A percentile compares a stretch with the other conserved stretches of the same genome.
Evolutionary conservation across 2,888 invertebrate species (phyloP).

Genomic region (Lysandra coridon): DNA sequence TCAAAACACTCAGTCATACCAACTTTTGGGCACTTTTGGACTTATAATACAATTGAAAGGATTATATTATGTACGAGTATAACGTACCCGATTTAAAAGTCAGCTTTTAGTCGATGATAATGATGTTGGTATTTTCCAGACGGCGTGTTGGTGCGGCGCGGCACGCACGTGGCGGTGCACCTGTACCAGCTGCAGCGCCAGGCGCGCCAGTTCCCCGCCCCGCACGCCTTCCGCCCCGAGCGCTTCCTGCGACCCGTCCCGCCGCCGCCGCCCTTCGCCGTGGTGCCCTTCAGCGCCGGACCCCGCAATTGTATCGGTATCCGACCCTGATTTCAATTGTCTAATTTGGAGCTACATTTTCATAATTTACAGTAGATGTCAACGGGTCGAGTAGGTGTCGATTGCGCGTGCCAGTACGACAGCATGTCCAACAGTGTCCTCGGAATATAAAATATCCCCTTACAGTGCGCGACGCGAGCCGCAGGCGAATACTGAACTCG

Average conservation of each 20-base stretch:
- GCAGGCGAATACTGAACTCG: no score
- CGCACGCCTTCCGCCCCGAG: slow-evolving; percentile 84
- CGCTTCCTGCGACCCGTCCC: slow-evolving; percentile 78
- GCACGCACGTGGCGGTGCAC: slow-evolving; percentile 72
- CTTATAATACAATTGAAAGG: no score
- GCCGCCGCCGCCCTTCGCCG: slow-evolving; percentile 81
- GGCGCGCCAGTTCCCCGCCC: slow-evolving; percentile 82
- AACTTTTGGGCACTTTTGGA: no score
- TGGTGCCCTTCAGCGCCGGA: slow-evolving; percentile 85
- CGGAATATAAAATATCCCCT: no score
- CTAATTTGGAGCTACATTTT: no score
- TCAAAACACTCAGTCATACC: no score
- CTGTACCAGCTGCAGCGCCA: slow-evolving; percentile 83
- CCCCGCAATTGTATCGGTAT: slow-evolving; percentile 85
- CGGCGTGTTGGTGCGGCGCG: slow-evolving; percentile 67
- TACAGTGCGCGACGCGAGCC: no score
- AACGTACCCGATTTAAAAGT: no score
- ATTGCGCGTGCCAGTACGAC: no score
- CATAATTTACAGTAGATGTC: no score
- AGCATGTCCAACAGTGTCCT: no score
- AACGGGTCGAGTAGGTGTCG: neutral
- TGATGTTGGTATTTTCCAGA: slow-evolving; percentile 50
- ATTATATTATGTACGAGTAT: no score
- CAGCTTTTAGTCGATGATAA: neutral
- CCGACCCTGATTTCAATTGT: neutral